Base-by-base conservation (phyloP, 2,797 vertebrate genomes). In the Crocodylus rhombifer region DNA sequence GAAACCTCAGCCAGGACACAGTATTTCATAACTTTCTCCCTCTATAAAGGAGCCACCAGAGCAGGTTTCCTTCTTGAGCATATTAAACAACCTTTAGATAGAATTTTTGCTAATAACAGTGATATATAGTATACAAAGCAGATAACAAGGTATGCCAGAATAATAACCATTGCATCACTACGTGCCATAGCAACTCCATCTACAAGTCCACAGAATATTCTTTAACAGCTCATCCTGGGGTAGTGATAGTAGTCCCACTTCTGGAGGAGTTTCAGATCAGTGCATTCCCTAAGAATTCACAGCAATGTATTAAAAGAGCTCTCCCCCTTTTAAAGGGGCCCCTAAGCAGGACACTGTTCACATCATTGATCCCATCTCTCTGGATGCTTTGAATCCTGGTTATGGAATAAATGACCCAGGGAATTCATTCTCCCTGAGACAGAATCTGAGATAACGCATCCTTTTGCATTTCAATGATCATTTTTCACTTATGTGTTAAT, bases 391-490 rank as follows among this genome's bases (percentile, higher is more conserved):
- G 92, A 81, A n/a, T 13, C 13, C 36, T 80, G 36, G 36, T 30
- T 82, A 78, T 82, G n/a, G 64, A 95, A 84, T 23, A 87, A 85
- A 80, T 77, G 80, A 89, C 87, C 75, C 69, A 95, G 82, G 67
- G 87, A 91, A 94, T 93, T 58, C 83, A 85, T 95, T 92, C 76
- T 57, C 77, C 84, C 25, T 23, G 28, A 87, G 64, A 73, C 0
- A 0, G 15, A 73, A 86, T 80, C 88, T 87, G 73, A 71, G 85
- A 67, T 75, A 88, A 51, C 55, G 91, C 55, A 56, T 33, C 26
- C 42, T 73, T 91, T 80, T 58, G 91, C 74, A 58, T 33, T 77
- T 91, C 8, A 26, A 2, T 84, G 25, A 77, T 10, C 21, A 91
- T 84, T 90, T 86, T 89, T 88, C 89, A 56, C 75, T 58, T 87